Evolutionary conservation across 1,140 invertebrate genomes (phyloP), one percentile per base, ranked within the genome.

Genomic region (Argopecten irradians): DNA sequence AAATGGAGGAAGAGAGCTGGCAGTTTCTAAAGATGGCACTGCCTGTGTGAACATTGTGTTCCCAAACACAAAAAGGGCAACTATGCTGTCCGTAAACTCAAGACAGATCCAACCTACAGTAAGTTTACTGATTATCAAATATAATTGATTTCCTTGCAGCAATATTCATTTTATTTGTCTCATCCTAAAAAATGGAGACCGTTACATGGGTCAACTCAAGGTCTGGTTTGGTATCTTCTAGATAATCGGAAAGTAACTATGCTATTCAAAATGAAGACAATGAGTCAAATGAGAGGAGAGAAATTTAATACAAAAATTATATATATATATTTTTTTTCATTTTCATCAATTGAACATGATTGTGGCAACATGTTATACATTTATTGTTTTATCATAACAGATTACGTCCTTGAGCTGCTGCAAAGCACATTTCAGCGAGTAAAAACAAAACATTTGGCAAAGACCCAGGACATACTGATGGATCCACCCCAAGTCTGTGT

Each of bases 1-100:
- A 86, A 86, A 86, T 55, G 85, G 14, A 9, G 55, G 43, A 43
- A 16, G 85, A 86, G 85, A 86, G 13, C 85, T 46, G 55, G 85
- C 85, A 46, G 14, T 33, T 16, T 33, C 41, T 2, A 41, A n/a
- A 55, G 71, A 86, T 86, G 86, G 86, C 22, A 19, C 46, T 35
- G 16, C 28, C 33, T 28, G 39, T 14, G 34, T 71, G n/a, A 82
- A 34, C 13, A 86, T 86, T 71, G 55, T 82, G 13, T 86, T 71
- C 34, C 86, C 46, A 86, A 86, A 55, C 36, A 71, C 32, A 86
- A 86, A 32, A 82, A 55, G 2, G 86, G 86, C 2, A 34, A 33
- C 32, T 86, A 71, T 43, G 71, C 86, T 71, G 32, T 82, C 71
- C 33, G 33, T 82, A 9, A 82, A 82, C 71, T n/a, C n/a, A n/a